A percentile compares a stretch with the other conserved stretches of the same genome.
phyloP scores from a whole-genome alignment of 2,113 vertebrate genomes.

The Gulo gulo region DNA sequence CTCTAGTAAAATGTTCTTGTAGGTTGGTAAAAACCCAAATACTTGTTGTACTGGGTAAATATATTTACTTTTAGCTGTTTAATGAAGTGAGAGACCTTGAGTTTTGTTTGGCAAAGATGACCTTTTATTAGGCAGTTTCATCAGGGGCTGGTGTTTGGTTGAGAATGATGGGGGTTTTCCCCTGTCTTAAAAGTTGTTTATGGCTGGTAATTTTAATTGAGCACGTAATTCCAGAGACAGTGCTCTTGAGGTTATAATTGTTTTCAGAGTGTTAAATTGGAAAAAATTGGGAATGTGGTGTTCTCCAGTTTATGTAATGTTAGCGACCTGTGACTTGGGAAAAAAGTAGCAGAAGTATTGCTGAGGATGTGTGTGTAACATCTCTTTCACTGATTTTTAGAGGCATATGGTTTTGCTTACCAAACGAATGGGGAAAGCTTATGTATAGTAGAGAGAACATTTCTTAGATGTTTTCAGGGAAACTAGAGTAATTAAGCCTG shows the following conservation, averaged over 20 bases:
- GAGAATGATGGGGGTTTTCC: conserved; percentile 32
- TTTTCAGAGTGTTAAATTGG: background rate
- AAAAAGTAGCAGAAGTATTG: conserved; percentile 16
- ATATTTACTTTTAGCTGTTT: conserved; percentile 69
- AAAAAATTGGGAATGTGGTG: background rate
- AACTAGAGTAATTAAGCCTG: background rate
- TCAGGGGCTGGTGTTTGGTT: conserved; percentile 57
- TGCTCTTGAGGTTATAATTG: conserved; percentile 16
- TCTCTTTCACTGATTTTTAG: background rate
- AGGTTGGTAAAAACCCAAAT: conserved; percentile 61
- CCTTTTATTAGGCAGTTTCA: conserved; percentile 71
- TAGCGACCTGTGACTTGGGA: background rate
- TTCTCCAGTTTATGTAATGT: background rate
- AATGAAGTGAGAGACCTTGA: conserved; percentile 74
- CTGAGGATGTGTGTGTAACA: background rate
- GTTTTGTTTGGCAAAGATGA: conserved; percentile 74
- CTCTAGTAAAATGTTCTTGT: conserved; percentile 35
- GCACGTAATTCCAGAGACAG: background rate
- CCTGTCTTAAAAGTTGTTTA: conserved; percentile 7
- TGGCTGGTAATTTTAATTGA: conserved; percentile 4
- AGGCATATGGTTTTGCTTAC: conserved; percentile 1
- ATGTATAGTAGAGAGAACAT: background rate
- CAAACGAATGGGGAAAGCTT: background rate
- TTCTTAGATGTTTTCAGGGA: background rate
- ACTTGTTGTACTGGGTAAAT: conserved; percentile 70